Base-by-base conservation (phyloP, 2,888 invertebrate species). In the Allolobophora icterica region DNA sequence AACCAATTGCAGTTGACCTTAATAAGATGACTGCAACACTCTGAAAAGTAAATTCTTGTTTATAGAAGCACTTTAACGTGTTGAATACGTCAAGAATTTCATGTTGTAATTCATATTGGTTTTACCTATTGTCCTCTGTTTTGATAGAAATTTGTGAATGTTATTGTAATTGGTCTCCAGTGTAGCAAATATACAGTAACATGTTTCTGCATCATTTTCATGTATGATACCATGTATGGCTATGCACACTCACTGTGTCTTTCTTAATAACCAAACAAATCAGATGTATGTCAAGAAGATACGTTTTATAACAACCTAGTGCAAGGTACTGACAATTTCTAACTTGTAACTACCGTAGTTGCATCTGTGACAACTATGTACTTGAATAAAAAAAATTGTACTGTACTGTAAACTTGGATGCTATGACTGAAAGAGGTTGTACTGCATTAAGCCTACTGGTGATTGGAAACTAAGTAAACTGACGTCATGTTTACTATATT, bases 1-100 rank as follows among this genome's bases (percentile, higher is more conserved):
- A 71, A 71, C 52, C 52, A 52, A 52, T 71, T 71, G 71, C 71
- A 71, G 71, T n/a, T 71, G 71, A n/a, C n/a, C 71, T 71, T 30
- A 8, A 71, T 8, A 71, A n/a, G n/a, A 4, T n/a, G 13, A 71
- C n/a, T 71, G 30, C n/a, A 71, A n/a, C n/a, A 13, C 30, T n/a
- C 30, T 71, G 71, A 71, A 71, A 71, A 71, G 71, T 71, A 17
- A 71, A n/a, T 30, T n/a, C 71, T 71, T 71, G n/a, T 71, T 30
- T 52, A 21, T 52, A n/a, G n/a, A 52, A 52, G 52, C 52, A 71
- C 19, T 1, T 13, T n/a, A n/a, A 24, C 71, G 8, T 30, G 17
- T 52, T 1, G 21, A 52, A 17, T n/a, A 71, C 11, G n/a, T 71
- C 71, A 71, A n/a, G 30, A n/a, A 71, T 71, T 71, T 71, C n/a